Conservation (phyloP, 2,888 invertebrate species). For the Mimachlamys varia region DNA sequence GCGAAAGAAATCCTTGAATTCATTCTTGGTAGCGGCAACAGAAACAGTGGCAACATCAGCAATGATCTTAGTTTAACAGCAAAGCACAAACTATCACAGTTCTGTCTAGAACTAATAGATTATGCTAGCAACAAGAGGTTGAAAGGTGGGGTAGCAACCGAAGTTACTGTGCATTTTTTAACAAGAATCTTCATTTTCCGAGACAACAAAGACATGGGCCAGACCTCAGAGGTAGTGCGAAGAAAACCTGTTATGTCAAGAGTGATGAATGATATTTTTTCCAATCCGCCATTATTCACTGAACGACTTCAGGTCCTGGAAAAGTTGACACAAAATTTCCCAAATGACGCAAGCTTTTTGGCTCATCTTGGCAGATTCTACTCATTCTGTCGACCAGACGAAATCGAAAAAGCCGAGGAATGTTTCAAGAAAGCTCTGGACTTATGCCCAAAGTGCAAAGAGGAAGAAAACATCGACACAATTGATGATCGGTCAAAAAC, state of each 20-base stretch:
- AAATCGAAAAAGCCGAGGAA: constrained; percentile 57
- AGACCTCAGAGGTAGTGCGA: constrained; percentile 34
- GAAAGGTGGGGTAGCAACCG: constrained; percentile 37
- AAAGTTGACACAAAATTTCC: constrained; percentile 57
- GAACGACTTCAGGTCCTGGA: constrained; percentile 52
- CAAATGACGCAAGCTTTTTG: constrained; percentile 59
- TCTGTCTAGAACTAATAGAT: constrained; percentile 51
- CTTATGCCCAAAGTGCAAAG: constrained; percentile 51
- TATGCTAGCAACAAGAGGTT: constrained; percentile 45
- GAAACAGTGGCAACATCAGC: not conserved
- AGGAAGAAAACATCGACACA: constrained; percentile 45
- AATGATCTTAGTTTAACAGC: not conserved
- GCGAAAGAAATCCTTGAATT: constrained; percentile 63
- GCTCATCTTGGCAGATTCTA: constrained; percentile 64
- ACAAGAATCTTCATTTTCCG: constrained; percentile 55
- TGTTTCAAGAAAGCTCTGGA: constrained; percentile 55
- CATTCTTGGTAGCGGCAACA: constrained; percentile 45
- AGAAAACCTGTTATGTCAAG: constrained; percentile 46
- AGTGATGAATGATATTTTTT: constrained; percentile 49
- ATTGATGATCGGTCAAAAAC: constrained; percentile 50
- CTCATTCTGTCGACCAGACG: constrained; percentile 59
- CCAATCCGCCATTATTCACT: constrained; percentile 49
- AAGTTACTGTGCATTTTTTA: constrained; percentile 44
- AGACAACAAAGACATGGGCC: constrained; percentile 46
- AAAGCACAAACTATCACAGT: constrained; percentile 44